phyloP scores from a whole-genome alignment of 2,888 invertebrate genomes.

The Chalcosyrphus nemorum region DNA sequence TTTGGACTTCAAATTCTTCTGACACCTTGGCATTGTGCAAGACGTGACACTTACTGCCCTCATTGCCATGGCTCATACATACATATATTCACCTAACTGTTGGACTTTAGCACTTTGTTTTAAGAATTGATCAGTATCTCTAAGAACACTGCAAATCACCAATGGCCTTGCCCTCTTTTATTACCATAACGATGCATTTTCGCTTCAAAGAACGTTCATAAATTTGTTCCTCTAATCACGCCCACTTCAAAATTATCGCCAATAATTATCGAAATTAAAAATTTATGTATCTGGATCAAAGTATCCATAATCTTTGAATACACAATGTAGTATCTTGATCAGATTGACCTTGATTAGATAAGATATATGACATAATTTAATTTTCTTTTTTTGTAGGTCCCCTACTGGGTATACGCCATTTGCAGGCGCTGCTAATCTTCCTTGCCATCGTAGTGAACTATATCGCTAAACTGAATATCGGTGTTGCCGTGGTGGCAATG shows the following conservation, averaged over 20 bases:
- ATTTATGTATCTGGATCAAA: neutral
- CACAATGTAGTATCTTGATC: neutral
- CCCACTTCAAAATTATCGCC: neutral
- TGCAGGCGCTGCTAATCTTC: slow-evolving; percentile 85
- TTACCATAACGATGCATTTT: neutral
- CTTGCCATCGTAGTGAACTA: slow-evolving; percentile 85
- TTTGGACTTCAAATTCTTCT: too few relatives aligned
- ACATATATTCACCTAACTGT: too few relatives aligned
- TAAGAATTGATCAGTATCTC: too few relatives aligned
- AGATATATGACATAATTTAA: neutral
- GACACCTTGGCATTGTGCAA: too few relatives aligned
- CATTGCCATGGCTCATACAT: too few relatives aligned
- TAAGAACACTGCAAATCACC: too few relatives aligned
- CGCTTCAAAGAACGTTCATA: neutral
- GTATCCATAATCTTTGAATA: neutral
- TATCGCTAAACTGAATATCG: slow-evolving; percentile 86
- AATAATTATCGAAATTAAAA: neutral
- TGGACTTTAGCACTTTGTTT: too few relatives aligned
- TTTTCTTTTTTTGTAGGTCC: slow-evolving; percentile 80
- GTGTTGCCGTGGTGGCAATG: slow-evolving; percentile 90
- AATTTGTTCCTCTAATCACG: neutral
- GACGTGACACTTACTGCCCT: too few relatives aligned
- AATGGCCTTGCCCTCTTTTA: neutral
- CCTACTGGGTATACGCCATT: slow-evolving; percentile 85
- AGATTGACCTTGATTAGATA: neutral